A percentile compares a stretch with the other conserved stretches of the same genome.
Evolutionary conservation across 2,797 vertebrate species (phyloP).

Genomic region (Knipowitschia caucasica): DNA sequence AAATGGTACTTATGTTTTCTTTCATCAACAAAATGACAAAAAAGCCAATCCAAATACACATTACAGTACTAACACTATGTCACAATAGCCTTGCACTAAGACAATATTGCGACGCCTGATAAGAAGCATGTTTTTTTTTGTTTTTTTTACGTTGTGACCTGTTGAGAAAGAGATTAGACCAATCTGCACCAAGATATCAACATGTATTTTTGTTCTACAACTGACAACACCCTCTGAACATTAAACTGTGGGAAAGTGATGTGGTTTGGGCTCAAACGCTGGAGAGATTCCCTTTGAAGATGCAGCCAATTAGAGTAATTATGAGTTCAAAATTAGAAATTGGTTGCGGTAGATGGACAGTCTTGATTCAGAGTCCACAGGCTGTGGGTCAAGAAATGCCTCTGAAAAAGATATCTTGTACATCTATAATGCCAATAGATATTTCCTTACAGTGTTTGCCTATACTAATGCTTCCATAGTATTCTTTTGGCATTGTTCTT

Average conservation of each 20-base stretch:
- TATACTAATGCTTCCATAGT: too few species aligned
- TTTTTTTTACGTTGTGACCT: not conserved
- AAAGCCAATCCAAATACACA: not conserved
- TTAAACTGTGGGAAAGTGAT: not conserved
- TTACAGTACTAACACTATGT: not conserved
- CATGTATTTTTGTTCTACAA: not conserved
- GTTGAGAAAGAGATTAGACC: not conserved
- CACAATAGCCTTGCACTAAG: not conserved
- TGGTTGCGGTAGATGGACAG: not conserved
- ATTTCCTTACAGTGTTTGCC: too few species aligned
- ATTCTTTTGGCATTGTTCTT: too few species aligned
- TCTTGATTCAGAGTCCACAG: not conserved
- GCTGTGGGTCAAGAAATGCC: not conserved
- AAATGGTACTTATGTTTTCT: too few species aligned
- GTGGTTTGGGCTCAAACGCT: not conserved
- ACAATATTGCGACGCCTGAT: not conserved
- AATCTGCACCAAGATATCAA: not conserved
- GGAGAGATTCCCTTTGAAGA: slow-evolving; percentile 1
- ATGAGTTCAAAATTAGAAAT: slow-evolving; percentile 3
- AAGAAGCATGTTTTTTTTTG: not conserved
- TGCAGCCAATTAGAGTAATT: slow-evolving; percentile 6
- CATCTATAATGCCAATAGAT: too few species aligned
- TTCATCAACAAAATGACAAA: too few species aligned
- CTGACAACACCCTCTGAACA: not conserved
- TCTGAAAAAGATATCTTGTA: too few species aligned